A percentile compares a stretch with the other conserved stretches of the same genome.
These are phyloP conservation scores for Lanius collurio DNA, from an alignment of 2,113 vertebrate genomes.

Conservation along the genomic window DNA sequence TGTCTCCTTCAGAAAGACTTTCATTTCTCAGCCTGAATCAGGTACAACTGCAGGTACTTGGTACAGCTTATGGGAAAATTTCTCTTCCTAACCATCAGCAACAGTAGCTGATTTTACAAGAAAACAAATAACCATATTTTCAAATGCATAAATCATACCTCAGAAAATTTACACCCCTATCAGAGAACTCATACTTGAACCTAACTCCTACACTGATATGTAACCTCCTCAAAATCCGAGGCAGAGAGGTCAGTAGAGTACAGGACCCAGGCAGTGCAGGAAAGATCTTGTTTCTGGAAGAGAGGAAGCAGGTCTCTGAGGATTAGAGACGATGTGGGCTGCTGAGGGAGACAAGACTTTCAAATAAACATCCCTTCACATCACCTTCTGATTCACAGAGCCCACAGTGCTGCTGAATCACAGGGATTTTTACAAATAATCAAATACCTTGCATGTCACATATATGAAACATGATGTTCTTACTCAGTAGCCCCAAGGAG, in stretches of 20 bases:
- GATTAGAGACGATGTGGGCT: not conserved
- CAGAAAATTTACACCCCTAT: not conserved
- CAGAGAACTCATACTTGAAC: not conserved
- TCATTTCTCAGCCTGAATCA: not conserved
- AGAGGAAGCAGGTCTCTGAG: slow-evolving; percentile 4
- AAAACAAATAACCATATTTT: not conserved
- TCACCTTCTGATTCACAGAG: slow-evolving; percentile 17
- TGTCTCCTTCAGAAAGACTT: not conserved
- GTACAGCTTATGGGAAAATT: not conserved
- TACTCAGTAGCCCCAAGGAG: not conserved
- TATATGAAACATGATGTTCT: slow-evolving; percentile 13
- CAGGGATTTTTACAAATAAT: slow-evolving; percentile 53
- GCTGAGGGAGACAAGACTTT: slow-evolving; percentile 20
- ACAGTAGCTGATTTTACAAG: not conserved
- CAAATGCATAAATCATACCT: not conserved
- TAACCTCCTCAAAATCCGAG: not conserved
- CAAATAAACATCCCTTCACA: slow-evolving; percentile 44
- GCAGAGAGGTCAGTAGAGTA: not conserved
- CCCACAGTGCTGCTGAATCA: slow-evolving; percentile 4
- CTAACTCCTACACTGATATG: not conserved
- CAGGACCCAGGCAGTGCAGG: not conserved
- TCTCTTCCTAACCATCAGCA: not conserved
- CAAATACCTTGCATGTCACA: slow-evolving; percentile 11
- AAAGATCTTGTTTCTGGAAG: not conserved
- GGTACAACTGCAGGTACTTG: not conserved